These are phyloP conservation scores for Atta cephalotes DNA, from an alignment of 1,140 invertebrate genomes.

Conservation along the genomic window DNA sequence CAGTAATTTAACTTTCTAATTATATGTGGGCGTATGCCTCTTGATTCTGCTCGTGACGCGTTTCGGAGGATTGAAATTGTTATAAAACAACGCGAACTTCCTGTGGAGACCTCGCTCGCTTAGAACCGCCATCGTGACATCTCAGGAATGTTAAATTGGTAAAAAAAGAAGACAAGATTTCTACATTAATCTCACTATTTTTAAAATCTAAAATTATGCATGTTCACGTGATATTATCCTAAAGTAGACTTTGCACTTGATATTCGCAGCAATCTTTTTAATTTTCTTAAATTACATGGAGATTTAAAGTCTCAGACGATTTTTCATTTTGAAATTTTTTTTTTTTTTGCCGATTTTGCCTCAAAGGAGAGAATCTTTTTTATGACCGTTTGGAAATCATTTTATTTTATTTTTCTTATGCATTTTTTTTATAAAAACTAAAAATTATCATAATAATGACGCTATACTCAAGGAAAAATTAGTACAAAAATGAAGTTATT, in stretches of 20 bases:
- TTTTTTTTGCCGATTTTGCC: no score
- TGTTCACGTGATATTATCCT: neutral
- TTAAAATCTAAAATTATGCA: neutral
- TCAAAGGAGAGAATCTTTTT: no score
- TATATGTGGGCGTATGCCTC: constrained; percentile 59
- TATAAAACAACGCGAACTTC: constrained; percentile 47
- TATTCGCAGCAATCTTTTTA: no score
- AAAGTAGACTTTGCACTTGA: neutral
- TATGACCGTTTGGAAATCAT: no score
- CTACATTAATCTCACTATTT: neutral
- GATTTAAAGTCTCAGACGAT: no score
- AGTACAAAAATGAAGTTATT: no score
- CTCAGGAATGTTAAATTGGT: constrained; percentile 10
- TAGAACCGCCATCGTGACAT: constrained; percentile 1
- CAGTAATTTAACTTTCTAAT: constrained; percentile 65
- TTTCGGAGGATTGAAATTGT: constrained; percentile 53
- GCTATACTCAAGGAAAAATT: no score
- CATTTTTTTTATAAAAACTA: no score
- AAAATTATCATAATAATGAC: no score
- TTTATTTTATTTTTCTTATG: no score
- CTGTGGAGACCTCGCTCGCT: neutral
- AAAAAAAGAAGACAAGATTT: neutral
- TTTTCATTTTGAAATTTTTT: no score
- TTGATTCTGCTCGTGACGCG: constrained; percentile 58
- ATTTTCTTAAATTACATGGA: no score